phyloP scores from a whole-genome alignment of 2,797 vertebrate species.

The Lemur catta region DNA sequence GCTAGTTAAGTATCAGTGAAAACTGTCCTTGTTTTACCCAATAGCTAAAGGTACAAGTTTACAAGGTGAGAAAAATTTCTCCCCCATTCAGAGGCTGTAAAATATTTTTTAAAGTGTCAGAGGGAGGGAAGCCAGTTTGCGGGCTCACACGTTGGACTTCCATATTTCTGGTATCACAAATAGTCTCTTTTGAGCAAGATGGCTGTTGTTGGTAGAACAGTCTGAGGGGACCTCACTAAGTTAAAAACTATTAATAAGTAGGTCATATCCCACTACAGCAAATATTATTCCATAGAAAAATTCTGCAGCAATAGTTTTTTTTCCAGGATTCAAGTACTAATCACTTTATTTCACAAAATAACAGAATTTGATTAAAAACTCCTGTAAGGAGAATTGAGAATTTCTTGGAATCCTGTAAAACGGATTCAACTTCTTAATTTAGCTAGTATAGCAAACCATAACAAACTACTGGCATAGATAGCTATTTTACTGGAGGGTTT shows the following conservation, averaged over 20 bases:
- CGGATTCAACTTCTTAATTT: conserved; percentile 8
- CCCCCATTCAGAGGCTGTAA: conserved; percentile 33
- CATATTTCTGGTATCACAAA: conserved; percentile 45
- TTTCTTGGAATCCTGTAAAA: conserved; percentile 13
- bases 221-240: background rate
- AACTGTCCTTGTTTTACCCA: conserved; percentile 45
- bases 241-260: conserved; percentile 18
- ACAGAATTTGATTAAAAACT: conserved; percentile 35
- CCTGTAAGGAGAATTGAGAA: background rate
- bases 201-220: background rate
- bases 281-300: background rate
- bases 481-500: conserved; percentile 13
- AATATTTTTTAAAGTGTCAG: conserved; percentile 65
- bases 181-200: conserved; percentile 3
- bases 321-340: background rate
- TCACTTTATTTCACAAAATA: conserved; percentile 14
- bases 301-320: background rate
- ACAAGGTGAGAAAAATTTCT: conserved; percentile 42
- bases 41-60: conserved; percentile 44
- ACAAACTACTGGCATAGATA: background rate
- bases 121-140: conserved; percentile 43
- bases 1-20: conserved; percentile 20
- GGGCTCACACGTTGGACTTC: conserved; percentile 3
- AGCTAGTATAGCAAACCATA: background rate
- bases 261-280: background rate